These are phyloP conservation scores for Dolichoris vasculosae DNA, from an alignment of 1,140 invertebrate genomes.

Conservation along the genomic window DNA sequence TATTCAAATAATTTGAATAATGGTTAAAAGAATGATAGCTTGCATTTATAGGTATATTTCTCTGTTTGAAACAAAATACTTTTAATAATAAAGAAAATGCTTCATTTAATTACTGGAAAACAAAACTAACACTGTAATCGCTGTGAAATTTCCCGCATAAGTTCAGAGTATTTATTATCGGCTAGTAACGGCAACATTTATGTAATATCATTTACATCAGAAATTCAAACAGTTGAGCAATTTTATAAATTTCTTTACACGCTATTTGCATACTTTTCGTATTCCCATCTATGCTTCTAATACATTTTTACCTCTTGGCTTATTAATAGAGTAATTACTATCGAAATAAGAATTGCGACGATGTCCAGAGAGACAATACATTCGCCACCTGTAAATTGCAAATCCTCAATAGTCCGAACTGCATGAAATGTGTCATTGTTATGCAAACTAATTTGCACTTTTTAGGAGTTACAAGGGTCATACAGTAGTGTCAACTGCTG, in stretches of 20 bases:
- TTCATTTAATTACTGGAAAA: neutral
- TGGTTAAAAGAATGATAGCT: neutral
- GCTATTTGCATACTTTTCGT: neutral
- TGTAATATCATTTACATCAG: constrained; percentile 47
- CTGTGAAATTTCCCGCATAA: neutral
- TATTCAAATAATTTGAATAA: too few species aligned
- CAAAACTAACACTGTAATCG: neutral
- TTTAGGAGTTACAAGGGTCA: too few species aligned
- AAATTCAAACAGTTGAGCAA: constrained; percentile 24
- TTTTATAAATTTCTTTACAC: constrained; percentile 5
- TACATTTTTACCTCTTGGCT: neutral
- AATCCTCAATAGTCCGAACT: neutral
- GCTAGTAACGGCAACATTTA: neutral
- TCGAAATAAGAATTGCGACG: neutral
- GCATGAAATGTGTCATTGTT: neutral
- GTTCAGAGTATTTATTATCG: neutral
- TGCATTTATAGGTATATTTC: neutral
- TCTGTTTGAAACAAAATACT: neutral
- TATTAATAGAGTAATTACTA: too few species aligned
- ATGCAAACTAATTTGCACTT: neutral
- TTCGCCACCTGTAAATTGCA: neutral
- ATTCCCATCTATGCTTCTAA: neutral
- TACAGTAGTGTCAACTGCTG: too few species aligned
- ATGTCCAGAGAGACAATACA: neutral
- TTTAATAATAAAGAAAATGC: neutral